A percentile compares a stretch with the other conserved stretches of the same genome.
Evolutionary conservation across 2,113 vertebrate genomes (phyloP).

Genomic region (Cyanocitta stelleri): DNA sequence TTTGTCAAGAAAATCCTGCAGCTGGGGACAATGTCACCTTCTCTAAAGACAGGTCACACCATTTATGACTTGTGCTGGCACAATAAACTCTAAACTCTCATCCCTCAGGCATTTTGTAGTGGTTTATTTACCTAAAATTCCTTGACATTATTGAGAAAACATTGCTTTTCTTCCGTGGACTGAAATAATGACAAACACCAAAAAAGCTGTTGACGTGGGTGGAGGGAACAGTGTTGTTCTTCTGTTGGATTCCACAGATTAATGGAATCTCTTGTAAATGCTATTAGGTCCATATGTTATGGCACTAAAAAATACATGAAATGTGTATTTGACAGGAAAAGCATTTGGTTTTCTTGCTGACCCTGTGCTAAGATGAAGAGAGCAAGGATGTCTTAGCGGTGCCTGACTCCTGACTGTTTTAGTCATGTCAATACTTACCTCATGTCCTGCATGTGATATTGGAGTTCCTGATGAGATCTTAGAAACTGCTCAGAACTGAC

Average conservation of each 20-base stretch:
- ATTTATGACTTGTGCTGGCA: background rate
- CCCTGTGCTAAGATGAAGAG: background rate
- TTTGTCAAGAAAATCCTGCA: background rate
- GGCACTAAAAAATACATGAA: background rate
- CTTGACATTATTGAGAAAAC: background rate
- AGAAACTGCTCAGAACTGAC: background rate
- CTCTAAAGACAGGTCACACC: background rate
- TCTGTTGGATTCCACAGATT: background rate
- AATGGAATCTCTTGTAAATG: background rate
- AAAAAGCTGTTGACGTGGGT: background rate
- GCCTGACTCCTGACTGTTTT: background rate
- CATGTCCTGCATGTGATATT: background rate
- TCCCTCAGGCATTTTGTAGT: background rate
- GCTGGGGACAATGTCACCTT: background rate
- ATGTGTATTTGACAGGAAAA: background rate
- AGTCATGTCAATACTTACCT: background rate
- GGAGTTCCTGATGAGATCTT: background rate
- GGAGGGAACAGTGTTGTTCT: background rate
- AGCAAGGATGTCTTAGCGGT: background rate
- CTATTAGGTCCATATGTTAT: background rate
- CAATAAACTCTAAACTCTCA: background rate
- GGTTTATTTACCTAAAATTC: constrained; percentile 9
- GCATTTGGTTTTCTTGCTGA: background rate
- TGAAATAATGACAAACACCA: background rate
- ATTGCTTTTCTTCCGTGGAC: background rate